Evolutionary conservation across 2,888 invertebrate genomes (phyloP).

Genomic region (Drosophila falleni): DNA sequence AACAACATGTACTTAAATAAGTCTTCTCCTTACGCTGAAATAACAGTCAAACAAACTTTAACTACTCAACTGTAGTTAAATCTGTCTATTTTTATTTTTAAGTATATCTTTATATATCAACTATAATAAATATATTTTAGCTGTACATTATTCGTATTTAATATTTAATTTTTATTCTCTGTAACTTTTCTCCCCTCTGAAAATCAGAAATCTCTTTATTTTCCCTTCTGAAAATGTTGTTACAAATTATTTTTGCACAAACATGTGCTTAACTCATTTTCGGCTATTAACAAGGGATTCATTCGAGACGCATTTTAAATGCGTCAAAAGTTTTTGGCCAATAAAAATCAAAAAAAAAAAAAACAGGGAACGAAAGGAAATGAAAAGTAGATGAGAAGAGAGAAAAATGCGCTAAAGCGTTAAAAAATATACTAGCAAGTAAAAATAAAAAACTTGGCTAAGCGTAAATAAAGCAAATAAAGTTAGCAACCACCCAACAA

Average conservation of each 20-base stretch:
- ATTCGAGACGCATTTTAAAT: conserved; percentile 59
- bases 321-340: conserved; percentile 46
- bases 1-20: background rate
- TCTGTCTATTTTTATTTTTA: background rate
- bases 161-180: background rate
- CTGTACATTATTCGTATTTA: background rate
- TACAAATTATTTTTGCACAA: conserved; percentile 19
- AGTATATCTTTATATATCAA: no score
- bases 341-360: conserved; percentile 55
- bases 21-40: background rate
- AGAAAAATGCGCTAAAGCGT: conserved; percentile 58
- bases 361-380: conserved; percentile 1
- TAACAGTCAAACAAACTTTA: background rate
- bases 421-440: conserved; percentile 67
- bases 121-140: no score
- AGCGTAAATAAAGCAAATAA: conserved; percentile 80
- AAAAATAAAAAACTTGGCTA: conserved; percentile 66
- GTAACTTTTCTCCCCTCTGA: no score
- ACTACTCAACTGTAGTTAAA: background rate
- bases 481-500: conserved; percentile 56
- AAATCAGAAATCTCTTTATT: background rate
- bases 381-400: conserved; percentile 1
- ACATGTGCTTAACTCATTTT: conserved; percentile 57
- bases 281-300: conserved; percentile 55
- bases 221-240: background rate